These are phyloP conservation scores for Auanema freiburgensis DNA, from an alignment of 2,888 invertebrate species.

Conservation along the genomic window DNA sequence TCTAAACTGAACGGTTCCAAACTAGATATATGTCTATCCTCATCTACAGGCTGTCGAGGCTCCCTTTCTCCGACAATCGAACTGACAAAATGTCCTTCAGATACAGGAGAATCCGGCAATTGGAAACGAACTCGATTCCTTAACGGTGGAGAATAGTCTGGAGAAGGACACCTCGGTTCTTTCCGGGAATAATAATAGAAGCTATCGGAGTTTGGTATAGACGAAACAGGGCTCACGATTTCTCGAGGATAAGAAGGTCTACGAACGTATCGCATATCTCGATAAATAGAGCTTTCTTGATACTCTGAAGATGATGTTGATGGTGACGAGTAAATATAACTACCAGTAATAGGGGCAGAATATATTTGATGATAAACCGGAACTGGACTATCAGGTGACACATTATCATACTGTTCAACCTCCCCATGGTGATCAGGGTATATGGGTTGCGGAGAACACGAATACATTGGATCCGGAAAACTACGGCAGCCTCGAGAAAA, in stretches of 20 bases:
- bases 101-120: slow-evolving; percentile 5
- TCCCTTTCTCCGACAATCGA: slow-evolving; percentile 8
- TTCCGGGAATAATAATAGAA: slow-evolving; percentile 11
- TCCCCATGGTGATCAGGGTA: slow-evolving; percentile 2
- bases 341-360: not conserved
- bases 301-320: slow-evolving; percentile 37
- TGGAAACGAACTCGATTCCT: slow-evolving; percentile 36
- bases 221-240: not conserved
- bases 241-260: too few relatives aligned
- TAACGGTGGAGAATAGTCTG: slow-evolving; percentile 46
- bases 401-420: slow-evolving; percentile 39
- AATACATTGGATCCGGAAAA: slow-evolving; percentile 30
- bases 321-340: slow-evolving; percentile 20
- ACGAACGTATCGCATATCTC: too few relatives aligned
- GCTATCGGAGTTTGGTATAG: not conserved
- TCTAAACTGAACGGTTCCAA: not conserved
- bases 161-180: slow-evolving; percentile 29
- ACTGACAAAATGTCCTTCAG: slow-evolving; percentile 7
- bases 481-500: slow-evolving; percentile 29
- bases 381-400: slow-evolving; percentile 23
- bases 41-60: too few relatives aligned
- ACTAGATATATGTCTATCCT: not conserved
- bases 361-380: slow-evolving; percentile 12
- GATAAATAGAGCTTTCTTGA: slow-evolving; percentile 23
- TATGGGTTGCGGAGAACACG: not conserved